phyloP scores from a whole-genome alignment of 2,888 invertebrate genomes.

The Cetonia aurata region DNA sequence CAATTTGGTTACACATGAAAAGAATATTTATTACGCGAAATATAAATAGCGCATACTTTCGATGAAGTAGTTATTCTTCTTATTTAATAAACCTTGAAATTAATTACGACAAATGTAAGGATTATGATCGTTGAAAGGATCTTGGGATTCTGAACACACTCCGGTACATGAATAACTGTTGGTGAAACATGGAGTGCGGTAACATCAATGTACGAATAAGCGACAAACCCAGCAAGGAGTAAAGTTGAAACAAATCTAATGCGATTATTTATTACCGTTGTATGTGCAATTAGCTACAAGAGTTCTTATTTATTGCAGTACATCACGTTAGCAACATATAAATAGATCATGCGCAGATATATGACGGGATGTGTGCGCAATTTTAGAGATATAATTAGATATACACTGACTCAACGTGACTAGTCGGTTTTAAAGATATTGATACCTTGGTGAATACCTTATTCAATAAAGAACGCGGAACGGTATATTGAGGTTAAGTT shows the following conservation, averaged over 20 bases:
- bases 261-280: conserved; percentile 43
- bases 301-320: conserved; percentile 46
- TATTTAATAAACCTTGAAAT: conserved; percentile 8
- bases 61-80: not conserved
- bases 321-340: conserved; percentile 45
- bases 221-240: conserved; percentile 39
- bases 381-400: conserved; percentile 44
- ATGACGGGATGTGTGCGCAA: conserved; percentile 38
- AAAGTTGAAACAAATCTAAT: conserved; percentile 34
- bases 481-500: conserved; percentile 44
- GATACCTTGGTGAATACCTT: conserved; percentile 42
- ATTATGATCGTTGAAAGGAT: not conserved
- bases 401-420: conserved; percentile 45
- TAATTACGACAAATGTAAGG: conserved; percentile 12
- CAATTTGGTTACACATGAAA: too few species aligned
- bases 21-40: too few species aligned
- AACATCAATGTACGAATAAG: conserved; percentile 40
- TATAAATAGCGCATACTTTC: not conserved
- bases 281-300: conserved; percentile 46
- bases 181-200: conserved; percentile 23
- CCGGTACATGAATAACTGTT: conserved; percentile 9
- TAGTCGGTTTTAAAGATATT: conserved; percentile 42
- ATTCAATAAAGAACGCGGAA: conserved; percentile 46
- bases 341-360: conserved; percentile 44
- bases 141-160: not conserved